phyloP scores from a whole-genome alignment of 2,113 vertebrate species.

The Merops nubicus region DNA sequence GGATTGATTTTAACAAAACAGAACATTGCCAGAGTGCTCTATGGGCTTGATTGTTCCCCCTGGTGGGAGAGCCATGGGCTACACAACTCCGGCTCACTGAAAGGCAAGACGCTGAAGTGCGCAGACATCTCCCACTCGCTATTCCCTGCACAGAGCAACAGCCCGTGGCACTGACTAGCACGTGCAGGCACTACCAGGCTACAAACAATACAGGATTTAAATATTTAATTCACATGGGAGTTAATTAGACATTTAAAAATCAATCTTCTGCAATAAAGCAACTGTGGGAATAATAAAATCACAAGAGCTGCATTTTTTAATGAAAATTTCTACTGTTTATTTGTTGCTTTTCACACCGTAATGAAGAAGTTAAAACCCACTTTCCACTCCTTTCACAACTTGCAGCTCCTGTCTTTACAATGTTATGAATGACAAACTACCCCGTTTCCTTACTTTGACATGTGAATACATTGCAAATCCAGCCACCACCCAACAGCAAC shows the following conservation, averaged over 20 bases:
- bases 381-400: background rate
- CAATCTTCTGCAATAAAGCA: background rate
- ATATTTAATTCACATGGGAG: background rate
- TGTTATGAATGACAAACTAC: background rate
- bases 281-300: background rate
- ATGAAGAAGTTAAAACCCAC: background rate
- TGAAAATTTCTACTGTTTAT: background rate
- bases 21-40: background rate
- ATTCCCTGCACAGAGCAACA: background rate
- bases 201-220: background rate
- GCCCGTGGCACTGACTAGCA: background rate
- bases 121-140: background rate
- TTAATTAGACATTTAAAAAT: background rate
- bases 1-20: background rate
- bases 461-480: background rate
- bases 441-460: fast-evolving
- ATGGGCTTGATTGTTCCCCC: background rate
- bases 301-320: background rate
- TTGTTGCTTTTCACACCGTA: background rate
- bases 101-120: background rate
- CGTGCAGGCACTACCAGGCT: background rate
- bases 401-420: background rate
- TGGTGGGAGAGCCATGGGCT: background rate
- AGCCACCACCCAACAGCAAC: background rate
- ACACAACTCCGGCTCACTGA: background rate